phyloP scores from a whole-genome alignment of 2,113 vertebrate species.

The Pardalotus punctatus region DNA sequence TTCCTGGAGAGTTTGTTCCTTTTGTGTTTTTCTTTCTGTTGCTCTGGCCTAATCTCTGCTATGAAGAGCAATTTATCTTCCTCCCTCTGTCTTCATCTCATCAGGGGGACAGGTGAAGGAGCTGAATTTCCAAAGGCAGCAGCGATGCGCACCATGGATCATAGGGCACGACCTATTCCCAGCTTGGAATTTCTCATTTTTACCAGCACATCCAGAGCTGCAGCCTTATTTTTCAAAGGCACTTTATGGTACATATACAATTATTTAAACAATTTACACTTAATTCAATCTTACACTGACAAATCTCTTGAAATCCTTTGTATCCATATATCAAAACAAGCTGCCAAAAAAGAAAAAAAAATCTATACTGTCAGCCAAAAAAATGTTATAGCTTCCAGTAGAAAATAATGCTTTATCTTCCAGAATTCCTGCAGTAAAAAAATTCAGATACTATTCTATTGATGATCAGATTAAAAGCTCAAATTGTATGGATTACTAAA shows the following conservation, averaged over 20 bases:
- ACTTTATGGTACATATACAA: background rate
- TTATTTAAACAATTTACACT: background rate
- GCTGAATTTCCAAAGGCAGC: constrained; percentile 54
- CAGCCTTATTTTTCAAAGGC: constrained; percentile 34
- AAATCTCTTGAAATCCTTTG: background rate
- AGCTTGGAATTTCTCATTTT: constrained; percentile 50
- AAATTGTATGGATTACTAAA: background rate
- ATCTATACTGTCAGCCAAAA: background rate
- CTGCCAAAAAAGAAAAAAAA: background rate
- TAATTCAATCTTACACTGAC: background rate
- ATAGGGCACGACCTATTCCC: constrained; percentile 19
- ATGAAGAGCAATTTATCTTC: constrained; percentile 66
- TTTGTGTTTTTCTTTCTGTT: constrained; percentile 1
- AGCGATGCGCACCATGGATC: constrained; percentile 41
- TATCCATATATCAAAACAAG: background rate
- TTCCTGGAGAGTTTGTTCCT: background rate
- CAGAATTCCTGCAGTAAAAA: background rate
- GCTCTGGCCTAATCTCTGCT: constrained; percentile 15
- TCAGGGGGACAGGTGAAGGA: constrained; percentile 51
- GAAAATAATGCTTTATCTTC: background rate
- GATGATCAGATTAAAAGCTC: background rate
- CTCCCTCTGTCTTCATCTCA: constrained; percentile 17
- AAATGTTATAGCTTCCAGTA: background rate
- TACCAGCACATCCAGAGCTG: background rate
- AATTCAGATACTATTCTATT: background rate